Evolutionary conservation across 2,888 invertebrate genomes (phyloP), one percentile per base, ranked within the genome.

Genomic region (Syrphus vitripennis): DNA sequence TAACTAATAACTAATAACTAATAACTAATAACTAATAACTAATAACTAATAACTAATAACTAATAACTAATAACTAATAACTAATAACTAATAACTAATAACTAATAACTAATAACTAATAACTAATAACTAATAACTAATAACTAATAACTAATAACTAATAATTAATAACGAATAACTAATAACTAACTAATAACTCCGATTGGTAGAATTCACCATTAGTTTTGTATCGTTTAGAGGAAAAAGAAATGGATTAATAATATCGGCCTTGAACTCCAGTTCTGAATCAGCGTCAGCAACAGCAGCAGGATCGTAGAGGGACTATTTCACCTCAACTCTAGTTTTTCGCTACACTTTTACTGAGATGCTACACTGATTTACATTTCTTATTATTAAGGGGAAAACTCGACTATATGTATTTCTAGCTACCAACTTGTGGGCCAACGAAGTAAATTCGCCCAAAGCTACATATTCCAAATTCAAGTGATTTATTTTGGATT

Each of bases 401-500:
- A n/a, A n/a, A n/a, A n/a, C n/a, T n/a, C n/a, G 26, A 16, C 29
- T 50, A n/a, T n/a, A n/a, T n/a, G n/a, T 42, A 50, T 67, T 29
- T 24, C 16, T 16, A n/a, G n/a, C n/a, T 69, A 16, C 14, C 19
- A 16, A 0, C 5, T 16, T 2, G 34, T 26, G 24, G 42, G n/a
- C 29, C 24, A 40, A n/a, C n/a, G n/a, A n/a, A 48, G 45, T 12
- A n/a, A 55, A 72, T n/a, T 57, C 59, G 14, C 34, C 40, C 48
- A 1, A 16, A 34, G 42, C 48, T 14, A 6, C 21, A 40, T 16
- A 16, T n/a, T n/a, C 45, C 59, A 59, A 72, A 76, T 80, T 84
- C 55, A 84, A 65, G 76, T 84, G 80, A 84, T 84, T 84, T 84
- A 84, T 84, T 80, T 80, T 21, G 59, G 12, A 55, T 76, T 80